phyloP scores from a whole-genome alignment of 1,140 invertebrate species.

The Zaprionus kolodkinae region DNA sequence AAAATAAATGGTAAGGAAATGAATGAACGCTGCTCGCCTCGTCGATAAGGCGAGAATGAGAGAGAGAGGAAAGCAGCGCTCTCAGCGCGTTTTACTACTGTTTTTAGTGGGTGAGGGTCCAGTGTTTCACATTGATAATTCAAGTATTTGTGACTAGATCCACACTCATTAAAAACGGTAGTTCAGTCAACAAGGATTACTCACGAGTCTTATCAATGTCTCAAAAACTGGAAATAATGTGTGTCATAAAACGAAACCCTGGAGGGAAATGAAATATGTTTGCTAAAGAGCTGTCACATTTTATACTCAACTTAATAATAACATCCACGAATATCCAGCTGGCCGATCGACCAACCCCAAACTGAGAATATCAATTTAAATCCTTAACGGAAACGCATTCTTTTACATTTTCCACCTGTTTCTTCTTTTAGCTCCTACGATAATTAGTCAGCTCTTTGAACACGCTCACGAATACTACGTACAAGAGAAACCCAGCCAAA shows the following conservation, averaged over 20 bases:
- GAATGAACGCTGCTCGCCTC: not conserved
- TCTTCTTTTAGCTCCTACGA: slow-evolving; percentile 39
- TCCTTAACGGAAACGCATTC: slow-evolving; percentile 40
- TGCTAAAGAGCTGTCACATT: slow-evolving; percentile 14
- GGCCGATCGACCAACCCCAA: not conserved
- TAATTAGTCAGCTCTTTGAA: slow-evolving; percentile 67
- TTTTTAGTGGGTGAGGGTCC: slow-evolving; percentile 84
- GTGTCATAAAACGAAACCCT: not conserved
- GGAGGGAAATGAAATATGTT: not conserved
- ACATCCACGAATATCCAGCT: slow-evolving; percentile 6
- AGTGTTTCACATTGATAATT: slow-evolving; percentile 83
- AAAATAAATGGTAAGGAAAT: slow-evolving; percentile 25
- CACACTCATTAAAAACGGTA: slow-evolving; percentile 84
- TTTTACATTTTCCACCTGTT: slow-evolving; percentile 45
- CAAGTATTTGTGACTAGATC: slow-evolving; percentile 84
- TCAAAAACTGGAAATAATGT: not conserved
- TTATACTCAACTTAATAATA: not conserved
- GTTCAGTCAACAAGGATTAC: slow-evolving; percentile 58
- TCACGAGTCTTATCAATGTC: slow-evolving; percentile 35
- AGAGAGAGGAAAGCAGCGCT: not conserved
- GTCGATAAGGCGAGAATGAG: not conserved
- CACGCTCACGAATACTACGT: slow-evolving; percentile 30
- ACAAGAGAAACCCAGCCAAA: slow-evolving; percentile 55
- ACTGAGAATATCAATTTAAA: slow-evolving; percentile 12
- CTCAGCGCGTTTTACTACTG: slow-evolving; percentile 55